Base-by-base conservation (phyloP, 2,888 invertebrate species). In the Carcina quercana region DNA sequence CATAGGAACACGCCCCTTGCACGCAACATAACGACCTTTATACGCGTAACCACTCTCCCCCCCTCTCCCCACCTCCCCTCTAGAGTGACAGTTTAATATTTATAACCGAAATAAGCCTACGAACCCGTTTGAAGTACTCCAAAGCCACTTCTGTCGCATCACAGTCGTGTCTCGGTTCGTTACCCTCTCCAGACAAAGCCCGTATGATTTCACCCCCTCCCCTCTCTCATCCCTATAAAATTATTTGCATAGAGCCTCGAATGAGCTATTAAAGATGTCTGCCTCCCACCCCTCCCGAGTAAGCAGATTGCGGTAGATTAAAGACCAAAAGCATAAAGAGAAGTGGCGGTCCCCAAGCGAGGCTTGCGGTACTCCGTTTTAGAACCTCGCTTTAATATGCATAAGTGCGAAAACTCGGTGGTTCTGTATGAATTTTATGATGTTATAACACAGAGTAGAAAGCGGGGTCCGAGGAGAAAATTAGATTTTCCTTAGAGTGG, bases 281-380 rank as follows among this genome's bases (percentile, higher is more conserved):
- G 64, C 69, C 63, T 41, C 34, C 65, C 58, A 65, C 58, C 38
- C 42, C 59, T 57, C 71, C 74, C 66, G n/a, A n/a, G 68, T 78
- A 80, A 82, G 79, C 82, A 82, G 80, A 83, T 82, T 82, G 83
- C 76, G 83, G 83, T 75, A 70, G 78, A 82, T 82, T 80, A 80
- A 82, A 80, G 80, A 80, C 79, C 82, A 70, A 70, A 76, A 70
- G 73, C 72, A 70, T 73, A 70, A 72, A 75, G 70, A 63, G 71
- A 53, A 62, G 58, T 57, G 43, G 55, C 51, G 47, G 61, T 54
- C 60, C 65, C 65, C 53, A 47, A 45, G 45, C 32, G 42, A 36
- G 46, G 64, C 64, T 50, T 59, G 63, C 48, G 62, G 61, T 57
- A 66, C 59, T 48, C 67, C 57, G 65, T 67, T 70, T 65, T 72